These are phyloP conservation scores for Sciaenops ocellatus DNA, from an alignment of 2,797 vertebrate species.

Conservation along the genomic window DNA sequence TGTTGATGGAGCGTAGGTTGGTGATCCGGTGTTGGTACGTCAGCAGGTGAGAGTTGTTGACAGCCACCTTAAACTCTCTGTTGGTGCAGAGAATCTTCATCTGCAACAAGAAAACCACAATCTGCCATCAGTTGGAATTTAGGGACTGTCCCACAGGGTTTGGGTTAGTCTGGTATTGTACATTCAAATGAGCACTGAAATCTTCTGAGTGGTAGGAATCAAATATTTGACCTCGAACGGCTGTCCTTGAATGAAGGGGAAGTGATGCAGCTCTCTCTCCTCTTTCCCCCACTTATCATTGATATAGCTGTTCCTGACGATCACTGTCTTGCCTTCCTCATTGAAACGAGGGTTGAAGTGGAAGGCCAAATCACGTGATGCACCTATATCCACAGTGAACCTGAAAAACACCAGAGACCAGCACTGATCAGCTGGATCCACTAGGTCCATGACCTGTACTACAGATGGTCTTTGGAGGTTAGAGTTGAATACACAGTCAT, in stretches of 20 bases:
- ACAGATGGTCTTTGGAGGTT: no score
- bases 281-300: conserved; percentile 56
- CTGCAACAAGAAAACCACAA: conserved; percentile 53
- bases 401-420: conserved; percentile 40
- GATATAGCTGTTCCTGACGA: conserved; percentile 66
- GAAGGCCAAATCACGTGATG: conserved; percentile 38
- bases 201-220: not conserved
- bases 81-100: conserved; percentile 68
- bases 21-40: conserved; percentile 42
- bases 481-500: no score
- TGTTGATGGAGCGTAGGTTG: conserved; percentile 44
- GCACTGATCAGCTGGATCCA: not conserved
- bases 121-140: no score
- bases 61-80: conserved; percentile 41
- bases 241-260: conserved; percentile 61
- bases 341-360: conserved; percentile 79
- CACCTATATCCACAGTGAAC: conserved; percentile 48
- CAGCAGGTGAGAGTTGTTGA: conserved; percentile 58
- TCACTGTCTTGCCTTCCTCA: conserved; percentile 19
- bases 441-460: no score
- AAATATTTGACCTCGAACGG: conserved; percentile 58
- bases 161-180: no score
- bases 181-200: not conserved
- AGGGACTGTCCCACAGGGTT: not conserved
- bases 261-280: conserved; percentile 36